Percentiles rank a stretch among this genome's conserved stretches.
Evolutionary conservation across 2,113 vertebrate species (phyloP).

Genomic region (Grus americana): DNA sequence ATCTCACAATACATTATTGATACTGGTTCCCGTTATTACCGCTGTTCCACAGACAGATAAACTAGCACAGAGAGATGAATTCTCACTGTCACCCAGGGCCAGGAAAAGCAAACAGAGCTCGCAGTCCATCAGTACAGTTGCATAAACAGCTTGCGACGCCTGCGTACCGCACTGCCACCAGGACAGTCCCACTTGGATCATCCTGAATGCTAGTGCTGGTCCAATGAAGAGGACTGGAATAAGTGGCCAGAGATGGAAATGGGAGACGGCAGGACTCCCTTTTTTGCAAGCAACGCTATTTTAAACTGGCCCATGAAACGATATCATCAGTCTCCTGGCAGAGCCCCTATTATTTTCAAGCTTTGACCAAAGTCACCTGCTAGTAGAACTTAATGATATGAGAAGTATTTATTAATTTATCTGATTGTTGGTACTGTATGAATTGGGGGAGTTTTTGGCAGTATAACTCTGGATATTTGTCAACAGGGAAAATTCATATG

Average conservation of each 20-base stretch:
- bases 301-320: neutral
- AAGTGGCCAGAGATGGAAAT: neutral
- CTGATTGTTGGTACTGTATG: neutral
- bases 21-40: neutral
- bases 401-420: neutral
- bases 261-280: neutral
- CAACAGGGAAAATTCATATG: neutral
- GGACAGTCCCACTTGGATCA: fast-evolving
- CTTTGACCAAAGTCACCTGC: neutral
- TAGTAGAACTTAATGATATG: neutral
- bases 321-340: neutral
- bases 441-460: neutral
- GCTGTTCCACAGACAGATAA: neutral
- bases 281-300: neutral
- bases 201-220: neutral
- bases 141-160: neutral
- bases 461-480: neutral
- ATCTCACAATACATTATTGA: neutral
- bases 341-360: neutral
- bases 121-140: neutral
- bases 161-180: neutral
- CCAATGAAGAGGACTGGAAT: neutral
- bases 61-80: neutral
- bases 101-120: neutral
- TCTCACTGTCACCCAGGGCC: neutral